These are phyloP conservation scores for Malurus alboscapulatus DNA, from an alignment of 2,113 vertebrate species.

Conservation along the genomic window DNA sequence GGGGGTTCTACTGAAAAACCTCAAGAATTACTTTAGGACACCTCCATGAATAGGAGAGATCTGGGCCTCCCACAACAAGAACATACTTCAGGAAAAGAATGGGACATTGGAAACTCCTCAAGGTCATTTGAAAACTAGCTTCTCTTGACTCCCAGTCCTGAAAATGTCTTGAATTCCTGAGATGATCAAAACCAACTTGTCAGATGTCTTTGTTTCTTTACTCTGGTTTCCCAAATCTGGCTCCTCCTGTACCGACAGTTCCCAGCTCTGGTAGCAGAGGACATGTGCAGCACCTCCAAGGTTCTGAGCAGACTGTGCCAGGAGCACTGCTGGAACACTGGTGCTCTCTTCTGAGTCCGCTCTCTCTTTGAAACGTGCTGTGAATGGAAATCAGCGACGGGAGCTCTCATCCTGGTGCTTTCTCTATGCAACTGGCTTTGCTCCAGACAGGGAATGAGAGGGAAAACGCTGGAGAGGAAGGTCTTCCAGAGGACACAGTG, in stretches of 20 bases:
- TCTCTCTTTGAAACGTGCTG: neutral
- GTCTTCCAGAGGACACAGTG: conserved; percentile 42
- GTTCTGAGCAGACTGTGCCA: neutral
- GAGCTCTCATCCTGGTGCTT: neutral
- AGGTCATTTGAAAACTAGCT: neutral
- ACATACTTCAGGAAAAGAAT: neutral
- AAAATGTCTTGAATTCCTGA: neutral
- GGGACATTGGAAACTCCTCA: neutral
- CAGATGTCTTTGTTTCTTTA: neutral
- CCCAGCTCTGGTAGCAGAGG: neutral
- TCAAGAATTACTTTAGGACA: neutral
- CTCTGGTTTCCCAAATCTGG: neutral
- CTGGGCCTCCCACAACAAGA: neutral
- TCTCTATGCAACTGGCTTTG: neutral
- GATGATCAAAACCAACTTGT: neutral
- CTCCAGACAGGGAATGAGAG: conserved; percentile 1
- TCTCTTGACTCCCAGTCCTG: neutral
- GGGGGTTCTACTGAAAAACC: neutral
- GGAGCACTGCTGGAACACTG: neutral
- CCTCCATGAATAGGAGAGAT: neutral
- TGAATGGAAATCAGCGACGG: neutral
- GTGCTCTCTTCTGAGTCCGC: neutral
- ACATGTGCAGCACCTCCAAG: neutral
- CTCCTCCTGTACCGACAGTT: neutral
- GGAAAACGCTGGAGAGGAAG: neutral